These are phyloP conservation scores for Drosophila willistoni DNA, from an alignment of 1,140 invertebrate species.

Conservation along the genomic window DNA sequence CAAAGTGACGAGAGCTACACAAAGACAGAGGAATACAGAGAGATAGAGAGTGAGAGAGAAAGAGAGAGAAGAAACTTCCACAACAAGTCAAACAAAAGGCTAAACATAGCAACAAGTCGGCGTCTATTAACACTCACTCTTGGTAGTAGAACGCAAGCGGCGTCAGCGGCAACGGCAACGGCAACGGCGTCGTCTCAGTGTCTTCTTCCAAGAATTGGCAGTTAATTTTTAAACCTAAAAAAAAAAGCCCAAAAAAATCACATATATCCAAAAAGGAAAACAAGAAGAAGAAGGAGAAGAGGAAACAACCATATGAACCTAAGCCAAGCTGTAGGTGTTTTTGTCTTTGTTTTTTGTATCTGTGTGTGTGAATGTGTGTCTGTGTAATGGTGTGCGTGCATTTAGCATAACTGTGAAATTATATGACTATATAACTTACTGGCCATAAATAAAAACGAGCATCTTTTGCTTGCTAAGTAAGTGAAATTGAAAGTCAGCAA, in stretches of 20 bases:
- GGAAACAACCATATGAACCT: constrained; percentile 19
- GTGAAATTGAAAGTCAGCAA: constrained; percentile 74
- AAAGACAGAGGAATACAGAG: constrained; percentile 8
- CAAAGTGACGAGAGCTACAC: background rate
- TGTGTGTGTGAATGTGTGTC: constrained; percentile 12
- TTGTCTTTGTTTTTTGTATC: constrained; percentile 15
- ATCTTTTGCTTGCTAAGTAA: constrained; percentile 31
- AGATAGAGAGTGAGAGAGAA: background rate
- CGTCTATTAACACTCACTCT: constrained; percentile 74
- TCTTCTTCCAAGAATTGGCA: constrained; percentile 74
- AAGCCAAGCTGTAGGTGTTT: constrained; percentile 50
- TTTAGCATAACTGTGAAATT: constrained; percentile 62
- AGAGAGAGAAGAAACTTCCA: constrained; percentile 17
- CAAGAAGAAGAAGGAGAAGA: constrained; percentile 14
- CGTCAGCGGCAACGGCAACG: constrained; percentile 10
- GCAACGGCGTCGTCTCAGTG: constrained; percentile 20
- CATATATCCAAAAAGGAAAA: constrained; percentile 35
- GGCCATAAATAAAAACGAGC: background rate
- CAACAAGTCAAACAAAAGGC: constrained; percentile 21
- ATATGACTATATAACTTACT: constrained; percentile 28
- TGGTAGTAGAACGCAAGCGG: constrained; percentile 41
- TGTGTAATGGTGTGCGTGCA: constrained; percentile 23
- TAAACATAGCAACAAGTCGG: constrained; percentile 78
- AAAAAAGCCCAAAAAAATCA: constrained; percentile 32
- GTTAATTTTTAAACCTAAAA: constrained; percentile 71